Evolutionary conservation across 2,113 vertebrate species (phyloP).

Genomic region (Diadophis punctatus): DNA sequence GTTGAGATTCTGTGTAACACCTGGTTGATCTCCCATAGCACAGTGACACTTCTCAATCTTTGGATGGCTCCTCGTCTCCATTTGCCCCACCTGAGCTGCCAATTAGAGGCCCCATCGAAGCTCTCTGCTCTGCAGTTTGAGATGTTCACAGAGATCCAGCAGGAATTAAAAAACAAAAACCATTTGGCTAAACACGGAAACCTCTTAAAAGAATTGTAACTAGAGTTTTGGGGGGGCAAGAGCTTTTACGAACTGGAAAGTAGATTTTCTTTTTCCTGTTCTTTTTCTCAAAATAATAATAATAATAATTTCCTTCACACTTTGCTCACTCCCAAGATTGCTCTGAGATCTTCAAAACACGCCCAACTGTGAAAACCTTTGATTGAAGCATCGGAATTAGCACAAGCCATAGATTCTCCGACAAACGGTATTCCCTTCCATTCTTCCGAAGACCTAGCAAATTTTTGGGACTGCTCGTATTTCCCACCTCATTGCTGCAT

Average conservation of each 20-base stretch:
- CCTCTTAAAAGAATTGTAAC: neutral
- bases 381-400: conserved; percentile 44
- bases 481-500: neutral
- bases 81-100: neutral
- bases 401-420: conserved; percentile 23
- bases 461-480: neutral
- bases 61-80: neutral
- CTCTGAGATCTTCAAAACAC: neutral
- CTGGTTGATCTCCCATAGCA: neutral
- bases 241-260: neutral
- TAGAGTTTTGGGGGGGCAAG: neutral
- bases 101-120: neutral
- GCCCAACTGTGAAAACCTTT: conserved; percentile 28
- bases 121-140: neutral
- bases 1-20: neutral
- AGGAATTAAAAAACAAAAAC: neutral
- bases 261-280: neutral
- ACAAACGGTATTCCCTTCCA: conserved; percentile 2
- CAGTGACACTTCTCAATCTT: neutral
- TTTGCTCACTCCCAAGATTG: conserved; percentile 31
- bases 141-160: neutral
- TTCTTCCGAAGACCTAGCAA: conserved; percentile 37
- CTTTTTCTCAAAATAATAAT: neutral
- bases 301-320: conserved; percentile 17
- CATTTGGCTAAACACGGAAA: neutral